Percentiles rank a stretch among this genome's conserved stretches.
These are phyloP conservation scores for Lophura nycthemera DNA, from an alignment of 2,113 vertebrate species.

Conservation along the genomic window DNA sequence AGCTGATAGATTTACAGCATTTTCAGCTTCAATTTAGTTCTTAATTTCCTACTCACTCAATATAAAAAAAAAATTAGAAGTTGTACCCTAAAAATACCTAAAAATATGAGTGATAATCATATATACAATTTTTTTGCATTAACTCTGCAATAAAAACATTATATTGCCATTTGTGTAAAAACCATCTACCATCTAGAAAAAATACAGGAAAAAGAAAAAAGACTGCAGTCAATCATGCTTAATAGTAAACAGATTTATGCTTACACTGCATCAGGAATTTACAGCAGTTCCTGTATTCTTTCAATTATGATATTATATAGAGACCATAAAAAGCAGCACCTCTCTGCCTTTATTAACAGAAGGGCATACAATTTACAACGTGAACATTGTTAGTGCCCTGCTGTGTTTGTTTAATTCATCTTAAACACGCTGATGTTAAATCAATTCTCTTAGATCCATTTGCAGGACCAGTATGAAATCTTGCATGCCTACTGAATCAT, in stretches of 20 bases:
- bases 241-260: background rate
- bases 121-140: background rate
- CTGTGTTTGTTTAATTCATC: background rate
- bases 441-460: background rate
- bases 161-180: background rate
- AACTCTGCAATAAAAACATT: background rate
- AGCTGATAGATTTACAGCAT: background rate
- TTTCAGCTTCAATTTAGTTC: background rate
- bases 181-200: background rate
- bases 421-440: background rate
- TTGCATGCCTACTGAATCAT: background rate
- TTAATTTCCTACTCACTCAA: too few species aligned
- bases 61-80: background rate
- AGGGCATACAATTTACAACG: background rate
- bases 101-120: background rate
- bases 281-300: background rate
- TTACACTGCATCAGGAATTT: slow-evolving; percentile 12
- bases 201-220: background rate
- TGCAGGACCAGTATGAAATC: background rate
- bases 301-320: background rate
- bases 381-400: background rate
- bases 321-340: background rate
- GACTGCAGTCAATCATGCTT: background rate
- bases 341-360: background rate
- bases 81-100: background rate